Conservation (phyloP, 2,113 vertebrate species). For the Terrapene triunguis region DNA sequence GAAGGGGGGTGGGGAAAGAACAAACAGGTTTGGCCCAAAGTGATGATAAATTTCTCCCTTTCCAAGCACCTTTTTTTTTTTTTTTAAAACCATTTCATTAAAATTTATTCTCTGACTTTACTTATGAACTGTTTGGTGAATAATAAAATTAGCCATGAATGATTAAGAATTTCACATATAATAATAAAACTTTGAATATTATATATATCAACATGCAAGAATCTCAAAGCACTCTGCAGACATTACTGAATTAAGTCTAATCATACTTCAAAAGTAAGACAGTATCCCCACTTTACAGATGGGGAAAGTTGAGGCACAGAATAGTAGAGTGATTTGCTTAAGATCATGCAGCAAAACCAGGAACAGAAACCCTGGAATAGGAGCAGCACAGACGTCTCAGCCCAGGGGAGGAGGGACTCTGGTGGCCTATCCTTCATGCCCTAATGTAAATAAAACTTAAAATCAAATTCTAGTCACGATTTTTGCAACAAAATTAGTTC, state of each 20-base stretch:
- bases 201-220: fast-evolving
- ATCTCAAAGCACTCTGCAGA: not conserved
- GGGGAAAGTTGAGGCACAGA: not conserved
- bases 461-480: not conserved
- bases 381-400: not conserved
- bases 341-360: not conserved
- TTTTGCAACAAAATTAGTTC: not conserved
- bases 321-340: not conserved
- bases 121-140: not conserved
- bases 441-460: not conserved
- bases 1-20: not conserved
- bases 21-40: not conserved
- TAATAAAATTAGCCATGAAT: not conserved
- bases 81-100: slow-evolving; percentile 31
- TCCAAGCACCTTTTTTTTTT: not conserved
- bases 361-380: not conserved
- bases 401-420: not conserved
- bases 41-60: slow-evolving; percentile 13
- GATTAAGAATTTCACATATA: not conserved
- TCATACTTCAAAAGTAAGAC: not conserved
- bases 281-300: not conserved
- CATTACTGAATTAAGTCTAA: not conserved
- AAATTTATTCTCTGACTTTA: not conserved
- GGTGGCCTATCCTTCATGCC: no score
- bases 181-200: not conserved